phyloP scores from a whole-genome alignment of 2,113 vertebrate species.

The Melanerpes formicivorus region DNA sequence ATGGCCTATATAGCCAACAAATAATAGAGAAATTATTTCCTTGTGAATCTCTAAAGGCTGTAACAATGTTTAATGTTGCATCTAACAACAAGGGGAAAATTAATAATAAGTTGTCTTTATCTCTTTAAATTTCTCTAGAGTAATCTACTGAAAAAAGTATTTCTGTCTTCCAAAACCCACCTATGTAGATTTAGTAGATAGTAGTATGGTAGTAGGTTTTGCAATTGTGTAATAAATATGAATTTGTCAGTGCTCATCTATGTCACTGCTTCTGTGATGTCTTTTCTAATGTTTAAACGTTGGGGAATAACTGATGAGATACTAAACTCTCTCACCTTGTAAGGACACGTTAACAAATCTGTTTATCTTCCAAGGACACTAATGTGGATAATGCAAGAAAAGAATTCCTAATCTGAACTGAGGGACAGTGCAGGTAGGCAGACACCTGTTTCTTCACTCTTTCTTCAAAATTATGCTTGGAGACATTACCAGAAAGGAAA shows the following conservation, averaged over 20 bases:
- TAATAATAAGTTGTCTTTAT: not conserved
- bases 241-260: not conserved
- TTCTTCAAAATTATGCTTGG: not conserved
- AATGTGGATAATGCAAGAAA: not conserved
- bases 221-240: not conserved
- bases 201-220: not conserved
- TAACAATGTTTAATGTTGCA: not conserved
- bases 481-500: not conserved
- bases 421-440: not conserved
- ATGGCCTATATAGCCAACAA: not conserved
- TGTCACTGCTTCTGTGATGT: not conserved
- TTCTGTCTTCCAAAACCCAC: not conserved
- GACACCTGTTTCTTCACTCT: not conserved
- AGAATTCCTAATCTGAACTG: not conserved
- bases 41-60: not conserved
- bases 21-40: not conserved
- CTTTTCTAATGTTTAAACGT: not conserved
- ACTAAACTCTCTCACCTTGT: not conserved
- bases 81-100: not conserved
- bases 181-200: no score
- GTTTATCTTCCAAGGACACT: not conserved
- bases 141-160: not conserved
- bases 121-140: not conserved
- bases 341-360: not conserved
- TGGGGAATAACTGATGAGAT: not conserved